phyloP scores from a whole-genome alignment of 1,140 invertebrate genomes.

The Trissolcus basalis region DNA sequence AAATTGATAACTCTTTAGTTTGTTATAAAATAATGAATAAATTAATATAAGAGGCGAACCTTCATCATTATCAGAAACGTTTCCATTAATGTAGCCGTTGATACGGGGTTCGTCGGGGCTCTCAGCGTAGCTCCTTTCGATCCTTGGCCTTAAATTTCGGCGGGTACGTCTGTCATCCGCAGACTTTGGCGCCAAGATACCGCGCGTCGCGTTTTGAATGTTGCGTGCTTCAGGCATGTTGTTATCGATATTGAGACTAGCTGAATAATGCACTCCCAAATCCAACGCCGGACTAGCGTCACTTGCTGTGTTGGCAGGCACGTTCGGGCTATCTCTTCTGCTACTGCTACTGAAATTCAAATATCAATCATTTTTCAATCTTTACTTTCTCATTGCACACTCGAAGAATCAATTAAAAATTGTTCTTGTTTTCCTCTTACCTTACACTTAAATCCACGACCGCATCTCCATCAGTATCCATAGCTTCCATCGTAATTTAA shows the following conservation, averaged over 20 bases:
- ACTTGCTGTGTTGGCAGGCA: slow-evolving; percentile 56
- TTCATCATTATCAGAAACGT: slow-evolving; percentile 73
- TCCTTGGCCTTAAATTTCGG: slow-evolving; percentile 85
- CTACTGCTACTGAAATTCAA: slow-evolving; percentile 61
- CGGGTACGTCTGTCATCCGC: slow-evolving; percentile 76
- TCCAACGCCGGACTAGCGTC: slow-evolving; percentile 68
- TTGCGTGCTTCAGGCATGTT: slow-evolving; percentile 70
- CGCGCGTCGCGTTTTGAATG: slow-evolving; percentile 74
- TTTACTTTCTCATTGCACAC: slow-evolving; percentile 3
- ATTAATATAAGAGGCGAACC: too few relatives aligned
- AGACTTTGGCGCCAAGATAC: slow-evolving; percentile 71
- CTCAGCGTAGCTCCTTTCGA: slow-evolving; percentile 87
- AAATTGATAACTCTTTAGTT: too few relatives aligned
- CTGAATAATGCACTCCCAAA: slow-evolving; percentile 68
- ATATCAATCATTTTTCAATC: not conserved
- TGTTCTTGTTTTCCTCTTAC: slow-evolving; percentile 70
- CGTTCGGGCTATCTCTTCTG: slow-evolving; percentile 69
- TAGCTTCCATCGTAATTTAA: slow-evolving; percentile 78
- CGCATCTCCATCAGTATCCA: slow-evolving; percentile 80
- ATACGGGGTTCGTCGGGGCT: slow-evolving; percentile 79
- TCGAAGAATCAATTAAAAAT: too few relatives aligned
- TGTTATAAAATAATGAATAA: too few relatives aligned
- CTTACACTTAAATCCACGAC: slow-evolving; percentile 86
- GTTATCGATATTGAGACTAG: slow-evolving; percentile 64
- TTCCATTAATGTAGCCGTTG: slow-evolving; percentile 77